Conservation (phyloP, 2,113 vertebrate genomes). For the Eonycteris spelaea region DNA sequence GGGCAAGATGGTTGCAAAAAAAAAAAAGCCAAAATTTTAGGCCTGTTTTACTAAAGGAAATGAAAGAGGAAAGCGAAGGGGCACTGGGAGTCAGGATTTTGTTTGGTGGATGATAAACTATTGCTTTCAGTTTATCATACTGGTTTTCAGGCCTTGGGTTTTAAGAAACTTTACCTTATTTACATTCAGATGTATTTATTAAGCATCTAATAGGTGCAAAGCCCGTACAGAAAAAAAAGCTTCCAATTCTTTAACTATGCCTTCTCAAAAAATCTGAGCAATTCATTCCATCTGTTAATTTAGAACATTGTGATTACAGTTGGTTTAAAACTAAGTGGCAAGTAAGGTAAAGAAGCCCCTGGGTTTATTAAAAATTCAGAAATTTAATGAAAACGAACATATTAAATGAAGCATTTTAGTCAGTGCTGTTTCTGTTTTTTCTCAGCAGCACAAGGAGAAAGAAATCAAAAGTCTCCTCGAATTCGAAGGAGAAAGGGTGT, state of each 20-base stretch:
- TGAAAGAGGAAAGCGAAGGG: neutral
- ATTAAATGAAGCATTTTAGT: neutral
- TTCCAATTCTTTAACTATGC: neutral
- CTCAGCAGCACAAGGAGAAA: neutral
- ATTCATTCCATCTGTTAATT: neutral
- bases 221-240: neutral
- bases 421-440: neutral
- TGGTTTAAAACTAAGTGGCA: neutral
- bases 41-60: neutral
- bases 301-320: neutral
- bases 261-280: neutral
- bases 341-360: neutral
- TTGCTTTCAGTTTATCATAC: neutral
- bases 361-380: neutral
- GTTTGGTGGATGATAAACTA: neutral
- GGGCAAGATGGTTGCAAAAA: neutral
- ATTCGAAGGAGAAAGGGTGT: conserved; percentile 1
- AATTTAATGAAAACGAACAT: neutral
- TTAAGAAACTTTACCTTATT: neutral
- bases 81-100: neutral
- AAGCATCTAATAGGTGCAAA: neutral
- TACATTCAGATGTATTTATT: neutral
- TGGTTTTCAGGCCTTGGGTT: neutral
- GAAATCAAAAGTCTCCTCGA: neutral
- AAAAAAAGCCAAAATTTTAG: neutral